Percentiles rank a stretch among this genome's conserved stretches.
Evolutionary conservation across 2,888 invertebrate genomes (phyloP).

Genomic region (Protonemura montana): DNA sequence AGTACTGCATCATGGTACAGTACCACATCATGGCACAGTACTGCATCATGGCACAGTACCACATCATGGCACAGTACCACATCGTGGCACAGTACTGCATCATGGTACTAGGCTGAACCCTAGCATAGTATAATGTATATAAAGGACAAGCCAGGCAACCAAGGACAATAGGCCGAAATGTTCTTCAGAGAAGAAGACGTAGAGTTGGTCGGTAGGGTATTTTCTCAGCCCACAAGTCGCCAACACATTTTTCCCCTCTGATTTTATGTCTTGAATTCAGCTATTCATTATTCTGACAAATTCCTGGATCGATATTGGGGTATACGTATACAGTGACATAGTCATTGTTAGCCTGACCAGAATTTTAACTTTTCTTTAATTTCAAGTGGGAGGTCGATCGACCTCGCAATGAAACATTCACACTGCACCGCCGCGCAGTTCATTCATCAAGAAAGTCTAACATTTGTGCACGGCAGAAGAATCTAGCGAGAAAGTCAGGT

Average conservation of each 20-base stretch:
- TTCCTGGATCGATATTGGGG: not conserved
- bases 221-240: too few relatives aligned
- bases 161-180: too few relatives aligned
- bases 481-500: conserved; percentile 8
- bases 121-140: too few relatives aligned
- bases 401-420: not conserved
- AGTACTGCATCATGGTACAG: too few relatives aligned
- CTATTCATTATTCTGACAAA: not conserved
- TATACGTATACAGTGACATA: not conserved
- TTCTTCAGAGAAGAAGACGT: too few relatives aligned
- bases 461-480: not conserved
- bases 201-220: too few relatives aligned
- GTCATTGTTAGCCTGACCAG: not conserved
- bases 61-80: too few relatives aligned
- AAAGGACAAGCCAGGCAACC: too few relatives aligned
- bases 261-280: not conserved
- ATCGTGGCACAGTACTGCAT: too few relatives aligned
- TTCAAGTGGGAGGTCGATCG: conserved; percentile 13
- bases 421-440: not conserved
- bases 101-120: too few relatives aligned
- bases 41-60: too few relatives aligned
- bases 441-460: conserved; percentile 28
- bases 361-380: conserved; percentile 28
- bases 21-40: too few relatives aligned
- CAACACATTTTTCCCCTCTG: not conserved